A percentile compares a stretch with the other conserved stretches of the same genome.
phyloP scores from a whole-genome alignment of 1,140 invertebrate species.

The Steinernema feltiae region DNA sequence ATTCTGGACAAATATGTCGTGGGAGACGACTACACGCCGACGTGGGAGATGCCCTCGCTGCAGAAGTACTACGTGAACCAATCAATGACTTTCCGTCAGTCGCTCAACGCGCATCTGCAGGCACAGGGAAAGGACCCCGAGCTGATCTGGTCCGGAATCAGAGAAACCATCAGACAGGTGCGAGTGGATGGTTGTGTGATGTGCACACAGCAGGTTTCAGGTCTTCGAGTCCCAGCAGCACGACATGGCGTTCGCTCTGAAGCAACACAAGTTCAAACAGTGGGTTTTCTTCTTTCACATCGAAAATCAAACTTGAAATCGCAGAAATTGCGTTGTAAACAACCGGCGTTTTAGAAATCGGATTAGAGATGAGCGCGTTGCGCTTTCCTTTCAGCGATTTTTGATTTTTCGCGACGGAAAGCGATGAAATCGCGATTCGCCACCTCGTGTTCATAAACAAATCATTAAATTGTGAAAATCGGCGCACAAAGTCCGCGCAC shows the following conservation, averaged over 20 bases:
- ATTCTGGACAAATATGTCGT: constrained; percentile 84
- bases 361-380: no score
- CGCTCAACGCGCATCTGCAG: constrained; percentile 74
- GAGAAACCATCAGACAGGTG: constrained; percentile 71
- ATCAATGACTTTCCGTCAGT: constrained; percentile 77
- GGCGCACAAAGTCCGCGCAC: no score
- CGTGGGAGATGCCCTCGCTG: constrained; percentile 82
- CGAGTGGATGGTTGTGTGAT: constrained; percentile 68
- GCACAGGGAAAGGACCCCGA: constrained; percentile 66
- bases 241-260: constrained; percentile 42
- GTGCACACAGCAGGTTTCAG: constrained; percentile 26
- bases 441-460: no score
- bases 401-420: no score
- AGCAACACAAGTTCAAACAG: constrained; percentile 61
- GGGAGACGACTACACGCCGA: constrained; percentile 84
- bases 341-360: no score
- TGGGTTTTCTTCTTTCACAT: no score
- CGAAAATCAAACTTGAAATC: no score
- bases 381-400: no score
- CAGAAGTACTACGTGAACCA: constrained; percentile 70
- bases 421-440: no score
- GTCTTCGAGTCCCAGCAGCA: constrained; percentile 38
- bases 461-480: no score
- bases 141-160: constrained; percentile 74
- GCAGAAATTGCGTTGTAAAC: no score